These are phyloP conservation scores for Trematomus loennbergii DNA, from an alignment of 2,113 vertebrate genomes.

Conservation along the genomic window DNA sequence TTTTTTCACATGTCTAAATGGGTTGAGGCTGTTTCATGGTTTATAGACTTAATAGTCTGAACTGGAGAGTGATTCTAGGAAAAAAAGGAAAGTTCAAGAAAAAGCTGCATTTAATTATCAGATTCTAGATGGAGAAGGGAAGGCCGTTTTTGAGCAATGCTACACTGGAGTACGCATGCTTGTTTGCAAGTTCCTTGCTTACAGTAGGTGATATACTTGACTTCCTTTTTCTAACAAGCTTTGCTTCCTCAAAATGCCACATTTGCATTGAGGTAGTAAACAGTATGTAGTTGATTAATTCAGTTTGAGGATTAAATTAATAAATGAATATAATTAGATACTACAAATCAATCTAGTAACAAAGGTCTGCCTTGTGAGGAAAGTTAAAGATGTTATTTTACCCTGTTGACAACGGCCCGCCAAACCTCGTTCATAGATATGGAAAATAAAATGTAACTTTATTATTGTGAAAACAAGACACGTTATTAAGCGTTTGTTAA, in stretches of 20 bases:
- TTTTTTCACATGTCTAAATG: neutral
- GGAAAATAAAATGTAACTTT: neutral
- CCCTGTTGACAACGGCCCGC: neutral
- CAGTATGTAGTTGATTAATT: neutral
- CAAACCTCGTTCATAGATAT: neutral
- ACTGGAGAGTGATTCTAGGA: neutral
- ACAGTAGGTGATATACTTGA: constrained; percentile 6
- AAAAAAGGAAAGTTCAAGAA: neutral
- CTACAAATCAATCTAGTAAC: neutral
- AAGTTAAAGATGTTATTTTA: neutral
- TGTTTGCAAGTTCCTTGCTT: constrained; percentile 5
- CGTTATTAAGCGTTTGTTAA: neutral
- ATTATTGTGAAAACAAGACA: neutral
- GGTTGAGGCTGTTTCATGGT: neutral
- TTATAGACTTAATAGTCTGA: neutral
- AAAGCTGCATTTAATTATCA: neutral
- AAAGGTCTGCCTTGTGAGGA: neutral
- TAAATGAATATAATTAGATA: too few relatives aligned
- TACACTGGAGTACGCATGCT: neutral
- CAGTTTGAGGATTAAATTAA: neutral
- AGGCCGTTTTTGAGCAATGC: neutral
- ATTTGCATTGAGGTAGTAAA: neutral
- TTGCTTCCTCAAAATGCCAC: constrained; percentile 56
- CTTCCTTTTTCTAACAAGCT: constrained; percentile 61
- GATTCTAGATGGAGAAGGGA: neutral